Conservation (phyloP, 2,113 vertebrate species). For the Rhinoptilus africanus region DNA sequence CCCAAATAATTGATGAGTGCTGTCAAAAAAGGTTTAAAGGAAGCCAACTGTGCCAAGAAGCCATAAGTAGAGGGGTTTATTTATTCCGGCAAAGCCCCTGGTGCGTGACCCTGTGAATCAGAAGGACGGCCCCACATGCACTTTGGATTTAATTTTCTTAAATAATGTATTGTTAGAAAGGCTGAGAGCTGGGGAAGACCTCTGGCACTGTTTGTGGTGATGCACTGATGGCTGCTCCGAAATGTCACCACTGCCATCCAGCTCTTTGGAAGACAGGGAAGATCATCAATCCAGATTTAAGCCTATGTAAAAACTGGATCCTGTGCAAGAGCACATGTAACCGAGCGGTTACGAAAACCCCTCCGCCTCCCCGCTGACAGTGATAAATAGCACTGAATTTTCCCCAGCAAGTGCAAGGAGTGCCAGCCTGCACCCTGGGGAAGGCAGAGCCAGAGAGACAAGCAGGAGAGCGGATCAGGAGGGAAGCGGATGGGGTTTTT, state of each 20-base stretch:
- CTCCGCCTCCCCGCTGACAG: not conserved
- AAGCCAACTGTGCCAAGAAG: not conserved
- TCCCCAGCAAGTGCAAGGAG: not conserved
- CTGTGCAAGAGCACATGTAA: not conserved
- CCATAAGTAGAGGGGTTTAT: not conserved
- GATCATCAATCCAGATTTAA: not conserved
- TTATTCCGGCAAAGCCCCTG: not conserved
- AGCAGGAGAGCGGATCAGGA: not conserved
- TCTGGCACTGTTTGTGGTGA: not conserved
- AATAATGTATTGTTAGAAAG: not conserved
- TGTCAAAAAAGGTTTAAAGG: not conserved
- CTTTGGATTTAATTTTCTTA: not conserved
- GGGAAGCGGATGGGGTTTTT: fast-evolving
- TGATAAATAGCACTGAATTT: not conserved
- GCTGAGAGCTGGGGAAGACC: not conserved
- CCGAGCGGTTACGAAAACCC: not conserved
- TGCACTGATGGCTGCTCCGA: not conserved
- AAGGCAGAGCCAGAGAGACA: not conserved
- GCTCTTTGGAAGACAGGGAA: not conserved
- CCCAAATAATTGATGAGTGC: not conserved
- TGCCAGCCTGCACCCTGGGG: not conserved
- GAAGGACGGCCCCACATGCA: not conserved
- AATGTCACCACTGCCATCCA: not conserved
- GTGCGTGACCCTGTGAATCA: not conserved
- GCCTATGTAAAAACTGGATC: not conserved